These are phyloP conservation scores for Tethea ocularis DNA, from an alignment of 2,888 invertebrate genomes.

Conservation along the genomic window DNA sequence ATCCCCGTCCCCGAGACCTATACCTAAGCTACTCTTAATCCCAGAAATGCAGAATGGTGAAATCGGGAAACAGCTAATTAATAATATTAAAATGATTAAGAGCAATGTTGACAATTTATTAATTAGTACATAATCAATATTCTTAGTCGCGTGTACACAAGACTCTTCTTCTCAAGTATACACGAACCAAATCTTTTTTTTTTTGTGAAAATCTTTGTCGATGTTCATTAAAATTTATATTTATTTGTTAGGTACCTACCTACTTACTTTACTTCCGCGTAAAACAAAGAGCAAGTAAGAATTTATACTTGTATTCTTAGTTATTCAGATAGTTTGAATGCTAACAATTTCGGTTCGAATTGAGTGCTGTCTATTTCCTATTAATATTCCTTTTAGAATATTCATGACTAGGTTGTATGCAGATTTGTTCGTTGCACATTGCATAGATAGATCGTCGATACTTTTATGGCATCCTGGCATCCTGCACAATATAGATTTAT, in stretches of 20 bases:
- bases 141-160: too few relatives aligned
- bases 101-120: too few relatives aligned
- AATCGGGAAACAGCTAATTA: too few relatives aligned
- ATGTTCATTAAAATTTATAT: background rate
- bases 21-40: too few relatives aligned
- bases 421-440: background rate
- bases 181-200: background rate
- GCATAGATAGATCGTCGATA: background rate
- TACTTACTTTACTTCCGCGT: too few relatives aligned
- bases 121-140: too few relatives aligned
- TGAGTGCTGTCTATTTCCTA: constrained; percentile 21
- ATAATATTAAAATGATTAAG: too few relatives aligned
- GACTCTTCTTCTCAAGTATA: background rate
- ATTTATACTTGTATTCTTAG: background rate
- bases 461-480: background rate
- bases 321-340: background rate
- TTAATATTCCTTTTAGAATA: constrained; percentile 11
- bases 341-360: constrained; percentile 11
- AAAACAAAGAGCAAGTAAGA: background rate
- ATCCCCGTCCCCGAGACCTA: too few relatives aligned
- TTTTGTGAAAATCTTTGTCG: background rate
- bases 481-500: too few relatives aligned
- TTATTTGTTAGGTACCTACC: too few relatives aligned
- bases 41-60: too few relatives aligned
- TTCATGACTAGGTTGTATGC: background rate